Base-by-base conservation (phyloP, 2,113 vertebrate species). In the Prunella fulvescens region DNA sequence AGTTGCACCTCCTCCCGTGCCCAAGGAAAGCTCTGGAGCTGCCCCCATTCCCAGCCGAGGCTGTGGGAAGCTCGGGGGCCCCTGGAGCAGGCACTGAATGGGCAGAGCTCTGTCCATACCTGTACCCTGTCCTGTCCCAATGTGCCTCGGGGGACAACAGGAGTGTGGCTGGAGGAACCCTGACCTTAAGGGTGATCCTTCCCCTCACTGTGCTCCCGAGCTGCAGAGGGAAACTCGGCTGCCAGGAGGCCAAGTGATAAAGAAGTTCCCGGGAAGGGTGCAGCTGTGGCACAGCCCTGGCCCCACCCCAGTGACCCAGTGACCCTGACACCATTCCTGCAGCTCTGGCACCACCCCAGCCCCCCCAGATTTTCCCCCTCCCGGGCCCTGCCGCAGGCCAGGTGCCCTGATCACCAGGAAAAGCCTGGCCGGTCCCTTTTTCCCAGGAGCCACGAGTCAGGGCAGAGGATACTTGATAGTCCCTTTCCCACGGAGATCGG, bases 341-440 rank as follows among this genome's bases (percentile, higher is more conserved):
- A 3, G 22, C 6, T 2, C 50, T 31, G 40, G 25, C n/a, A 22
- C 35, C 44, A 7, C 6, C 45, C 12, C 33, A 16, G 62, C 82
- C 31, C 5, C 6, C 42, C 33, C 2, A 5, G 48, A 26, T 9
- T 9, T 2, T 33, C 19, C 11, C 12, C 18, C 8, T 70, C 19
- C 57, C 23, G 5, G 31, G 7, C 14, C 40, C 15, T 26, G 18
- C 29, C 11, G 0, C 8, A 1, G 33, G 13, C 42, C 58, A 12
- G 42, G 35, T 28, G n/a, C 3, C 11, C 84, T 14, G 44, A 33
- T 9, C 56, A 19, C 14, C 29, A 35, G 61, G 7, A 16, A 23
- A n/a, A n/a, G 19, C 56, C 35, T 5, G 3, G 2, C 33, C 0
- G 1, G 50, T 64, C 67, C 67, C 39, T 12, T 12, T 40, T 77